Base-by-base conservation (phyloP, 2,888 invertebrate species). In the Netelia inedita region DNA sequence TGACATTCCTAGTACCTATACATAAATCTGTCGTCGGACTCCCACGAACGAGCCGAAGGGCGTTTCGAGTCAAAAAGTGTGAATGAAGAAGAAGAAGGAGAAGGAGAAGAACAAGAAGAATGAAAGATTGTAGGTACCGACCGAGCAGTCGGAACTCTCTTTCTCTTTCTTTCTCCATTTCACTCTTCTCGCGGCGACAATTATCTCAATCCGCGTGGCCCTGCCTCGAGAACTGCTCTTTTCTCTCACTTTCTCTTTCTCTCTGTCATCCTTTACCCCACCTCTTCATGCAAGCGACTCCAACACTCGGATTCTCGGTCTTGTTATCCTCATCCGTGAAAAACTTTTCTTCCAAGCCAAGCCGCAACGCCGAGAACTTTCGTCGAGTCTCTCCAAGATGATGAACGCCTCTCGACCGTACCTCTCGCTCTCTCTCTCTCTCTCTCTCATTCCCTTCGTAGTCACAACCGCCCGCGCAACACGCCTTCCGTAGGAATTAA, bases 191-290 rank as follows among this genome's bases (percentile, higher is more conserved):
- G 16, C 55, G 55, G 69, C 79, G 85, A 82, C 85, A 85, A 85
- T 85, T 85, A 85, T 85, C 85, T 79, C 82, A 85, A 85, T 85
- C 82, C 85, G 74, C 71, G 85, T 82, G 71, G 55, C 65, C 75
- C 85, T 57, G 59, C 78, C 72, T 63, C 72, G 50, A 66, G 59
- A 79, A 79, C 79, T 82, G 53, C 35, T 59, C 76, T 72, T 65
- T 14, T 46, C 28, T 46, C 72, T 43, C 46, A 61, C 57, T 46
- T n/a, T 14, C 57, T 41, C 57, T 19, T 35, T 61, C 28, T 9
- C 72, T 57, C 57, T 57, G 16, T 63, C 46, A 43, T 28, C 28
- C 46, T 55, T 35, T 53, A 35, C 21, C 71, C 59, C 19, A 81
- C 53, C 19, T 72, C 66, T 75, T 53, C 55, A 74, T 69, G 55